A percentile compares a stretch with the other conserved stretches of the same genome.
Conservation (phyloP, 2,113 vertebrate species). For the Acanthisitta chloris region DNA sequence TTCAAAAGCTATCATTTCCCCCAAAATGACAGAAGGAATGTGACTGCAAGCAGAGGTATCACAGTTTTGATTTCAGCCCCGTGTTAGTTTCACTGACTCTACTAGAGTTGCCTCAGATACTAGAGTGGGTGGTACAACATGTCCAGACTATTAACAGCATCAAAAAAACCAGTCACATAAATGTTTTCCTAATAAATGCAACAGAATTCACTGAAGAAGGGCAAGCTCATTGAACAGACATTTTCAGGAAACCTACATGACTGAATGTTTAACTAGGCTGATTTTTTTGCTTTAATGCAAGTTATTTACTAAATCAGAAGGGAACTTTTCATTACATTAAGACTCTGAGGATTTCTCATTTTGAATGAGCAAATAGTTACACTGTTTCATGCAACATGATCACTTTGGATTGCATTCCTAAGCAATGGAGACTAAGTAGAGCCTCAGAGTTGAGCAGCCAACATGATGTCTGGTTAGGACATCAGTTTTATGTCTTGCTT, state of each 20-base stretch:
- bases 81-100: neutral
- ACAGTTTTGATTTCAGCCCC: neutral
- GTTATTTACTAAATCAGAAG: neutral
- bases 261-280: neutral
- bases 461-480: neutral
- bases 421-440: neutral
- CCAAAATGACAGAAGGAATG: neutral
- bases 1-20: neutral
- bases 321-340: neutral
- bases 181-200: neutral
- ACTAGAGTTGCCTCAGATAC: neutral
- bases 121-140: slow-evolving; percentile 3
- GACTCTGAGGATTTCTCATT: neutral
- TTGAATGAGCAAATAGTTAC: neutral
- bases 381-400: neutral
- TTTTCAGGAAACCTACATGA: neutral
- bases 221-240: neutral
- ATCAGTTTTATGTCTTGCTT: neutral
- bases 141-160: neutral
- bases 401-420: neutral
- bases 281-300: neutral
- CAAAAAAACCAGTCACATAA: neutral
- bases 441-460: neutral
- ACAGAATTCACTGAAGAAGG: neutral
- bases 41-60: neutral